phyloP scores from a whole-genome alignment of 2,113 vertebrate species.

The Edolisoma coerulescens region DNA sequence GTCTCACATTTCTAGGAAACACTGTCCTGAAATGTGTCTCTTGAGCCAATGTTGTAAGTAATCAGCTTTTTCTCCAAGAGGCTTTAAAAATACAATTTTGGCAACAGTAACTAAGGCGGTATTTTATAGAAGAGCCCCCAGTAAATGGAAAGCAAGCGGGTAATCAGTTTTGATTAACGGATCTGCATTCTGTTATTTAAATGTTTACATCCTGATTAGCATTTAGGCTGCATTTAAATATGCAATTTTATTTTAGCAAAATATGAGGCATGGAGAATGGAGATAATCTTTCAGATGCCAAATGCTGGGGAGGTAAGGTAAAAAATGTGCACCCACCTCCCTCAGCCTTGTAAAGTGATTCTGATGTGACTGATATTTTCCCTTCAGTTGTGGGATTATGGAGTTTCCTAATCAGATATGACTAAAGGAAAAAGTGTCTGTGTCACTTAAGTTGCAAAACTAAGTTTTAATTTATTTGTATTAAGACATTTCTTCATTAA shows the following conservation, averaged over 20 bases:
- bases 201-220: slow-evolving; percentile 8
- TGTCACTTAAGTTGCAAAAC: not conserved
- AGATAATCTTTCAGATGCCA: not conserved
- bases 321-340: not conserved
- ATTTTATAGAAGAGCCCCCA: not conserved
- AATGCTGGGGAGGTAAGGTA: not conserved
- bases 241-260: not conserved
- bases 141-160: slow-evolving; percentile 23
- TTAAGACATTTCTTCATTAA: not conserved
- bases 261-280: not conserved
- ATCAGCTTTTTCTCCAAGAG: slow-evolving; percentile 11
- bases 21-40: not conserved
- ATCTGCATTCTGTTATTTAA: slow-evolving; percentile 15
- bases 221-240: not conserved
- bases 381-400: not conserved
- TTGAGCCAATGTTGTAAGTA: not conserved
- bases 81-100: slow-evolving; percentile 52
- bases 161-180: slow-evolving; percentile 31
- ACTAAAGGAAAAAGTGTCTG: not conserved
- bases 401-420: not conserved
- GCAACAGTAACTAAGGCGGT: not conserved
- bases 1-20: not conserved
- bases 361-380: not conserved
- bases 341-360: not conserved
- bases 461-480: not conserved